phyloP scores from a whole-genome alignment of 2,888 invertebrate genomes.

The Drosophila rubida region DNA sequence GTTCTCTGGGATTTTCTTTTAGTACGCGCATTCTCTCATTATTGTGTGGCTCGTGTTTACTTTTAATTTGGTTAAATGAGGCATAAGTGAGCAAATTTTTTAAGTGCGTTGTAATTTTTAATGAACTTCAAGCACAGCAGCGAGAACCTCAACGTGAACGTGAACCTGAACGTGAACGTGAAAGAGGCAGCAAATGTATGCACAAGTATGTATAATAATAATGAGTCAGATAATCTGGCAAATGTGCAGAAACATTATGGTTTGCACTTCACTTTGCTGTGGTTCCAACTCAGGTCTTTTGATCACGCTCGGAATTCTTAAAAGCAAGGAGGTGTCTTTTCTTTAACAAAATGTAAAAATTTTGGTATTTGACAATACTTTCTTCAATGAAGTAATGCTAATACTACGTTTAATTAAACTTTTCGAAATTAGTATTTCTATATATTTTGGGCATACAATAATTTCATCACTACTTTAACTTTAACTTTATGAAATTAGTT shows the following conservation, averaged over 20 bases:
- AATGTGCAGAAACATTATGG: conserved; percentile 14
- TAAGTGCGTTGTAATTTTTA: conserved; percentile 77
- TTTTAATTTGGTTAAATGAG: conserved; percentile 81
- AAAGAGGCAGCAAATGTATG: background rate
- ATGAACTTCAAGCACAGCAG: conserved; percentile 60
- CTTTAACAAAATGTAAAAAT: too few species aligned
- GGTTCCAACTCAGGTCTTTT: background rate
- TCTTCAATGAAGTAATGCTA: too few species aligned
- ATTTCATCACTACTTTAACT: too few species aligned
- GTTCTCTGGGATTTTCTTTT: conserved; percentile 16
- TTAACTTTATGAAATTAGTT: too few species aligned
- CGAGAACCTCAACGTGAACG: too few species aligned
- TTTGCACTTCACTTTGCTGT: conserved; percentile 13
- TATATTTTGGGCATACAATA: too few species aligned
- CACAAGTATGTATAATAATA: conserved; percentile 25
- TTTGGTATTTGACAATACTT: too few species aligned
- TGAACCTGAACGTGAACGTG: too few species aligned
- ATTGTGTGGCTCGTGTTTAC: conserved; percentile 69
- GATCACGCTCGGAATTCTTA: background rate
- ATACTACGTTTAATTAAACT: too few species aligned
- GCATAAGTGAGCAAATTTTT: conserved; percentile 74
- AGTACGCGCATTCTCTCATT: conserved; percentile 14
- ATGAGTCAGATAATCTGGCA: conserved; percentile 26
- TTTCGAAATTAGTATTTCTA: too few species aligned
- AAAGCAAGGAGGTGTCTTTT: background rate